These are phyloP conservation scores for Drosophila micromelanica DNA, from an alignment of 1,140 invertebrate genomes.

Conservation along the genomic window DNA sequence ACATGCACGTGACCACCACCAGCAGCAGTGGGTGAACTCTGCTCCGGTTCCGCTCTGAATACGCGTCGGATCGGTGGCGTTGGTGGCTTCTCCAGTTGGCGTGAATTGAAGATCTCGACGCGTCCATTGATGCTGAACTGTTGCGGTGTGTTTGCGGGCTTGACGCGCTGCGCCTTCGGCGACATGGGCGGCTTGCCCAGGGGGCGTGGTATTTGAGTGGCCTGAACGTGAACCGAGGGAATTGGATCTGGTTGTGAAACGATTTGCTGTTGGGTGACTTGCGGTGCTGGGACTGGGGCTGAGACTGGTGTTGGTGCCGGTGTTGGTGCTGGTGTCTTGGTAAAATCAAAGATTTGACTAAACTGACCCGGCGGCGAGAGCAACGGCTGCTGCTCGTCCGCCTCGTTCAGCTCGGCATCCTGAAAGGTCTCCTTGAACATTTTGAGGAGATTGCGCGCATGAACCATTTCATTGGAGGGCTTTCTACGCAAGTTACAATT, in stretches of 20 bases:
- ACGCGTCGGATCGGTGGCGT: constrained; percentile 54
- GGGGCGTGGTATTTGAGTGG: constrained; percentile 73
- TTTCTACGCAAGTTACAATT: constrained; percentile 81
- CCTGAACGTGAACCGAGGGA: background rate
- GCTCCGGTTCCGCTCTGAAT: constrained; percentile 28
- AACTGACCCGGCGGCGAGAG: constrained; percentile 45
- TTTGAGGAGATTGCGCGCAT: constrained; percentile 76
- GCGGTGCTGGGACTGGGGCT: constrained; percentile 11
- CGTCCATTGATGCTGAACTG: constrained; percentile 79
- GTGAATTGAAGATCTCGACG: constrained; percentile 80
- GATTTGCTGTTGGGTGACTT: constrained; percentile 5
- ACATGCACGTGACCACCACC: background rate
- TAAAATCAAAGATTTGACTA: constrained; percentile 70
- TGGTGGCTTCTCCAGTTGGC: constrained; percentile 63
- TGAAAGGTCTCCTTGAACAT: constrained; percentile 83
- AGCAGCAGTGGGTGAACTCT: background rate
- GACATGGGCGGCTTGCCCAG: constrained; percentile 80
- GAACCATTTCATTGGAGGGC: constrained; percentile 82
- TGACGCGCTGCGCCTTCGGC: constrained; percentile 63
- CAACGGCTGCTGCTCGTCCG: constrained; percentile 23
- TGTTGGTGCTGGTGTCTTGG: constrained; percentile 33
- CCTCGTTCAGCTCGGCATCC: constrained; percentile 71
- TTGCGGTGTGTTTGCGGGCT: constrained; percentile 39
- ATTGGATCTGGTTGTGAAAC: background rate
- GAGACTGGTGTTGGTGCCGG: constrained; percentile 10